phyloP scores from a whole-genome alignment of 2,888 invertebrate genomes.

The Rhagonycha fulva region DNA sequence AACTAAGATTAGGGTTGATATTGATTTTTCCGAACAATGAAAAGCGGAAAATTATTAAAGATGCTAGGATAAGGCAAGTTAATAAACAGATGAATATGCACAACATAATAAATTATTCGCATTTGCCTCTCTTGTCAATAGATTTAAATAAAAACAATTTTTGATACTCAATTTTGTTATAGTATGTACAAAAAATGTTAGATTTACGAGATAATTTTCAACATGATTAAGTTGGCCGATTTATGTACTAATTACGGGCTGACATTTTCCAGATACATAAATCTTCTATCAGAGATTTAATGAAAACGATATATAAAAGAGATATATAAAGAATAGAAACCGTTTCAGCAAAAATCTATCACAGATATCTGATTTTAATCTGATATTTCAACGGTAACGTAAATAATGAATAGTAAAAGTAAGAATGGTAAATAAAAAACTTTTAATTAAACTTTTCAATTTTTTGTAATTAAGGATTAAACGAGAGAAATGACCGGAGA shows the following conservation, averaged over 20 bases:
- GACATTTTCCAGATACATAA: background rate
- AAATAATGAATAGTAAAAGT: background rate
- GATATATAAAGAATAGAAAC: background rate
- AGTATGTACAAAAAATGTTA: background rate
- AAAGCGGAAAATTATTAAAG: background rate
- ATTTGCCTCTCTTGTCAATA: background rate
- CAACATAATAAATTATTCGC: background rate
- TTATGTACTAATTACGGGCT: background rate
- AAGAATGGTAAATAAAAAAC: background rate
- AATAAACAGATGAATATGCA: background rate
- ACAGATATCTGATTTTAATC: slow-evolving; percentile 1
- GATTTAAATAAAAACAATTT: background rate
- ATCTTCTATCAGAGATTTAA: background rate
- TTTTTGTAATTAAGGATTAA: background rate
- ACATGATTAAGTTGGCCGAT: slow-evolving; percentile 1
- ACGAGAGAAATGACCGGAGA: background rate
- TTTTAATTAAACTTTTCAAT: background rate
- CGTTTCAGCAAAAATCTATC: background rate
- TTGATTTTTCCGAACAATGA: background rate
- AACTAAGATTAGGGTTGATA: background rate
- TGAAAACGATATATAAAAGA: slow-evolving; percentile 1
- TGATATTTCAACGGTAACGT: background rate
- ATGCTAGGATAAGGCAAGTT: background rate
- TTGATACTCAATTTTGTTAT: background rate
- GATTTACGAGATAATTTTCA: slow-evolving; percentile 1